Percentiles rank a stretch among this genome's conserved stretches.
phyloP scores from a whole-genome alignment of 2,113 vertebrate genomes.

The Ascaphus truei region DNA sequence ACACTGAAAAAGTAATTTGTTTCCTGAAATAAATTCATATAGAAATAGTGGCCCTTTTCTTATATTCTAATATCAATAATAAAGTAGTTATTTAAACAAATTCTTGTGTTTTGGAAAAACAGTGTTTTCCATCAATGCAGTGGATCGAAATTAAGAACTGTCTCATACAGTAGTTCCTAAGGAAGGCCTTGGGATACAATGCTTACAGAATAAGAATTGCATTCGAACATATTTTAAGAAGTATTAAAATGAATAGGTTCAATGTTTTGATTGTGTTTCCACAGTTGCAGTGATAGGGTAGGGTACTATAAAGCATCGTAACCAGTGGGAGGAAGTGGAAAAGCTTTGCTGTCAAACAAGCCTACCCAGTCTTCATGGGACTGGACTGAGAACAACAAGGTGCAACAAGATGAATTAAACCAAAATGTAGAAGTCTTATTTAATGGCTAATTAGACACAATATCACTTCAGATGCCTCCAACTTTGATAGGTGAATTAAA shows the following conservation, averaged over 20 bases:
- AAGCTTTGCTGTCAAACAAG: slow-evolving; percentile 79
- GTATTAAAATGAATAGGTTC: slow-evolving; percentile 38
- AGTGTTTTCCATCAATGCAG: too few species aligned
- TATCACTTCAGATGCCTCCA: not conserved
- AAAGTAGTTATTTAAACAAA: too few species aligned
- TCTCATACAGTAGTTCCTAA: too few species aligned
- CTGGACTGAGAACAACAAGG: slow-evolving; percentile 93
- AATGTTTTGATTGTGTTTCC: slow-evolving; percentile 49
- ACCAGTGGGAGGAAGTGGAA: slow-evolving; percentile 58
- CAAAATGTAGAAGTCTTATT: slow-evolving; percentile 41
- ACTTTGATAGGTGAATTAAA: not conserved
- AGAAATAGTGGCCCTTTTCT: too few species aligned
- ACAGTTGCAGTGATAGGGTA: slow-evolving; percentile 49
- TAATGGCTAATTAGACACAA: not conserved
- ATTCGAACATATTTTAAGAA: slow-evolving; percentile 37
- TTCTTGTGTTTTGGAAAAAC: too few species aligned
- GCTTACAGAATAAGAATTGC: too few species aligned
- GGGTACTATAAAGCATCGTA: slow-evolving; percentile 56
- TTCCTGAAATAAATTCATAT: too few species aligned
- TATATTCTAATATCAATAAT: too few species aligned
- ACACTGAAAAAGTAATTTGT: too few species aligned
- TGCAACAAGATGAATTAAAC: slow-evolving; percentile 81
- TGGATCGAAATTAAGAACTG: too few species aligned
- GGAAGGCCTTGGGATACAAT: too few species aligned
- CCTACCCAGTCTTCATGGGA: slow-evolving; percentile 77